Base-by-base conservation (phyloP, 2,888 invertebrate species). In the Phrixothrix hirtus region DNA sequence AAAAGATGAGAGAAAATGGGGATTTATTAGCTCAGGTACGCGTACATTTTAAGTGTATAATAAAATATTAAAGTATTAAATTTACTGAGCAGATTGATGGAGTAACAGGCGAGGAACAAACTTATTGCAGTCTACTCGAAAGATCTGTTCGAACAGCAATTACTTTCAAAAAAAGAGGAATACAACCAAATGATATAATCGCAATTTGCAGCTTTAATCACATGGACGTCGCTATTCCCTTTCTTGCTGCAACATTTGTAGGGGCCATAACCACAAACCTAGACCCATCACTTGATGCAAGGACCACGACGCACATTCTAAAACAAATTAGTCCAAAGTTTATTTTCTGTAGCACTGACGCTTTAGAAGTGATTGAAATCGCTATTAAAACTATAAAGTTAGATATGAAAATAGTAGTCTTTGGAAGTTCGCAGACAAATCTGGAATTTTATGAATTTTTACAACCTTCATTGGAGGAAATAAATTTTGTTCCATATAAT, bases 151-250 rank as follows among this genome's bases (percentile, higher is more conserved):
- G 42, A 2, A 35, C 49, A 9, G 50, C 50, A 1, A 27, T 44
- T 1, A 13, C 10, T 1, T 34, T 54, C 39, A 43, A 53, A 30
- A 70, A 68, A 7, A 32, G 29, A 16, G 79, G 78, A 4, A 50
- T 81, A 1, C 57, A 68, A 29, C 52, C 58, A 1, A 76, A 77
- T 0, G 81, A 80, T 55, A 75, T 79, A 1, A 72, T 81, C 37
- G 62, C 73, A 0, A 55, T 79, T 1, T 79, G 79, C 69, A 76
- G 75, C 1, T 73, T 74, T 0, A 80, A 76, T 53, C 76, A 78
- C 21, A 16, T 78, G 1, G 72, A 81, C 43, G 62, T 75, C 5
- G 65, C 67, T 1, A 70, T 79, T 13, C 79, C 81, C 0, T 73
- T 77, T 36, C 73, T 80, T 29, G 79, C 79, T 1, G 73, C 76